Evolutionary conservation across 2,797 vertebrate species (phyloP).

Genomic region (Mormyrops boulengeri): DNA sequence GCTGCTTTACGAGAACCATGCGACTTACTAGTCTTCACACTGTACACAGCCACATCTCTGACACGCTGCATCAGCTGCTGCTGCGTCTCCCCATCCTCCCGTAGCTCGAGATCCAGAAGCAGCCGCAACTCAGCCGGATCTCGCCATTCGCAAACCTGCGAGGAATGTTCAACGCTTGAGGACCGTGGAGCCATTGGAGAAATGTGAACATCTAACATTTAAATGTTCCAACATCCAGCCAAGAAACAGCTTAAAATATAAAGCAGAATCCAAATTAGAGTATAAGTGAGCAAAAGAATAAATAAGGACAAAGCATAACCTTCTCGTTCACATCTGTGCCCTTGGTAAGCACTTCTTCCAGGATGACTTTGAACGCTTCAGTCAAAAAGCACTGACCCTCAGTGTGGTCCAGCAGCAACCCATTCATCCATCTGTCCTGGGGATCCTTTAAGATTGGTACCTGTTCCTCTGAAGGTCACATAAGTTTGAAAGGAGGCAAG

Average conservation of each 20-base stretch:
- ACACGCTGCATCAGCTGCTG: conserved; percentile 66
- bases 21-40: conserved; percentile 75
- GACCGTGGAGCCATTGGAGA: background rate
- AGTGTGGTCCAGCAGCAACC: conserved; percentile 44
- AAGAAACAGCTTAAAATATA: background rate
- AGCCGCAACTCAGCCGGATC: conserved; percentile 64
- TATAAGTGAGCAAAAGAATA: background rate
- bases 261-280: background rate
- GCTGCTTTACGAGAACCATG: background rate
- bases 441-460: background rate
- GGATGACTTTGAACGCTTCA: conserved; percentile 66
- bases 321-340: conserved; percentile 68
- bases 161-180: background rate
- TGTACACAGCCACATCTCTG: conserved; percentile 69
- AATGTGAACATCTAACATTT: background rate
- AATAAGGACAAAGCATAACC: conserved; percentile 46
- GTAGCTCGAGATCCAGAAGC: conserved; percentile 74
- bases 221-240: background rate
- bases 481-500: background rate
- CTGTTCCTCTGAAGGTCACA: background rate
- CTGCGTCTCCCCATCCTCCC: conserved; percentile 56
- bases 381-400: conserved; percentile 65
- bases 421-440: conserved; percentile 27
- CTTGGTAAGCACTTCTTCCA: conserved; percentile 70
- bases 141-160: conserved; percentile 78